These are phyloP conservation scores for Mycteria americana DNA, from an alignment of 2,797 vertebrate species.

Conservation along the genomic window DNA sequence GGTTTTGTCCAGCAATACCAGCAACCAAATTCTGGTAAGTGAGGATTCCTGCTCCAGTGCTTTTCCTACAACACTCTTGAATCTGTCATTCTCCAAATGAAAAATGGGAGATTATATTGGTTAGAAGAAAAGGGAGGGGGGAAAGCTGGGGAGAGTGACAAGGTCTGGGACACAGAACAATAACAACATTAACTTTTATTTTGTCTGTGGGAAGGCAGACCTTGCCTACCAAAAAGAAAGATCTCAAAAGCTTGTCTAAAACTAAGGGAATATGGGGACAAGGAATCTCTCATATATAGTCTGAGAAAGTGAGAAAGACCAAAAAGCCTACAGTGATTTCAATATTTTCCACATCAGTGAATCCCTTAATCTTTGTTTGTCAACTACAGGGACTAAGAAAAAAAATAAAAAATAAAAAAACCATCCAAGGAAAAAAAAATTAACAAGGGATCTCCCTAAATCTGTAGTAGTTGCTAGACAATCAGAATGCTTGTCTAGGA, in stretches of 20 bases:
- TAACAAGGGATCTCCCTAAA: slow-evolving; percentile 8
- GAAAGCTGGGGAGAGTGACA: not conserved
- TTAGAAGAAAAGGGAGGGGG: not conserved
- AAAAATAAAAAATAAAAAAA: not conserved
- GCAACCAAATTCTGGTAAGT: not conserved
- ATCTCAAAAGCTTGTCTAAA: slow-evolving; percentile 10
- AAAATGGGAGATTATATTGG: slow-evolving; percentile 21
- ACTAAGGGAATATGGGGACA: slow-evolving; percentile 18
- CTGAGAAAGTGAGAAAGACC: slow-evolving; percentile 16
- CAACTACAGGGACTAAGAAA: not conserved
- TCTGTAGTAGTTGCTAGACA: not conserved
- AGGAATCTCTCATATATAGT: not conserved
- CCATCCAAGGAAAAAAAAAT: not conserved
- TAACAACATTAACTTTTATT: slow-evolving; percentile 19
- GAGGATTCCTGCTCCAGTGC: not conserved
- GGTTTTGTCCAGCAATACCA: not conserved
- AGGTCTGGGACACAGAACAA: not conserved
- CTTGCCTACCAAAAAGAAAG: slow-evolving; percentile 2
- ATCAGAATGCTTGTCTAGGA: not conserved
- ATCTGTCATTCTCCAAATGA: slow-evolving; percentile 26
- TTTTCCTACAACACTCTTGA: not conserved
- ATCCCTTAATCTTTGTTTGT: slow-evolving; percentile 40
- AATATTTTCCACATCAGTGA: slow-evolving; percentile 27
- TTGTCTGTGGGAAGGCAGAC: not conserved
- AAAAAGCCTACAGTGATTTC: slow-evolving; percentile 37